These are phyloP conservation scores for Tenebrosternarchus preto DNA, from an alignment of 2,113 vertebrate genomes.

Conservation along the genomic window DNA sequence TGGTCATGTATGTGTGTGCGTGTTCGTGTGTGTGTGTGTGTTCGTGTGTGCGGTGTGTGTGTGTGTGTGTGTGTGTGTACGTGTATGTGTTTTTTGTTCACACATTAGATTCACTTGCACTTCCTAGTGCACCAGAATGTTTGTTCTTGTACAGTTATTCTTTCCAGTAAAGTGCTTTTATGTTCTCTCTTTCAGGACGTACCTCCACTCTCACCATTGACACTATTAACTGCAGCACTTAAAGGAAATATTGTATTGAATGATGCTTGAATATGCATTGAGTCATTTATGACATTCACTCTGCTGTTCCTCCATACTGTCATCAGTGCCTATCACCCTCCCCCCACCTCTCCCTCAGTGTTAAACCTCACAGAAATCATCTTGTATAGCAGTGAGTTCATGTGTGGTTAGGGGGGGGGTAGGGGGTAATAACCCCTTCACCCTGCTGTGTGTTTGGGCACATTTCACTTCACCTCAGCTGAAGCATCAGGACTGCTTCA, in stretches of 20 bases:
- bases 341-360: not conserved
- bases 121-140: no score
- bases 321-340: not conserved
- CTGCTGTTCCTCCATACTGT: not conserved
- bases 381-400: conserved; percentile 14
- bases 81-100: no score
- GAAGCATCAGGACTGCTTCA: conserved; percentile 39
- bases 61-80: no score
- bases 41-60: no score
- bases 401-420: not conserved
- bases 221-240: conserved; percentile 25
- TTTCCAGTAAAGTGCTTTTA: no score
- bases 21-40: no score
- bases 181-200: not conserved
- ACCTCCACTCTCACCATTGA: not conserved
- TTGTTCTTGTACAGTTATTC: no score
- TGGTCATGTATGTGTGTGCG: no score
- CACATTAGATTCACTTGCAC: no score
- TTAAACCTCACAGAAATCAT: conserved; percentile 12
- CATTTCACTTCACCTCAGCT: conserved; percentile 40
- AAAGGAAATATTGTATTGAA: not conserved
- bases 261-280: not conserved
- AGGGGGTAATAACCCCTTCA: conserved; percentile 34
- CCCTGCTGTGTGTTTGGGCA: conserved; percentile 30
- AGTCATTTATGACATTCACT: conserved; percentile 18